Percentiles rank a stretch among this genome's conserved stretches.
These are phyloP conservation scores for Phaetusa simplex DNA, from an alignment of 2,113 vertebrate species.

Conservation along the genomic window DNA sequence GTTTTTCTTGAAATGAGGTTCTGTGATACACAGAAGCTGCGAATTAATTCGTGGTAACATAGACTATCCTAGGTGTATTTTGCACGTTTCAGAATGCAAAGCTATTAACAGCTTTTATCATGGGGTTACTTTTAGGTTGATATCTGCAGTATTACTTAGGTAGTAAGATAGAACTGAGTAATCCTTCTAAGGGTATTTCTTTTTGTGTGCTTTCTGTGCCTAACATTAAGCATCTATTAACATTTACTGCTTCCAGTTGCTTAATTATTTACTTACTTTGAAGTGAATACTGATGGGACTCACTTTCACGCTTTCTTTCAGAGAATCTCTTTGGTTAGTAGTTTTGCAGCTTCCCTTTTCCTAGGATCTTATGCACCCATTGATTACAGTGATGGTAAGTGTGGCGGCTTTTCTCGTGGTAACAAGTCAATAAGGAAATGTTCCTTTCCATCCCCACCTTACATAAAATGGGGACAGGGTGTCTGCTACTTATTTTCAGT, in stretches of 20 bases:
- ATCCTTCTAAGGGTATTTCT: background rate
- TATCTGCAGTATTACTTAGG: background rate
- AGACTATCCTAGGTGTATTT: background rate
- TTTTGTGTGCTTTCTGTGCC: background rate
- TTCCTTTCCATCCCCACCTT: background rate
- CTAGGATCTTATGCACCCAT: slow-evolving; percentile 86
- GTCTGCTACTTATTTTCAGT: background rate
- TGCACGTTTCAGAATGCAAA: slow-evolving; percentile 11
- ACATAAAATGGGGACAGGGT: background rate
- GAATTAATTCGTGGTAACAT: background rate
- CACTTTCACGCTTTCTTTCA: slow-evolving; percentile 56
- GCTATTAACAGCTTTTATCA: background rate
- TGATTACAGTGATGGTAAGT: slow-evolving; percentile 91
- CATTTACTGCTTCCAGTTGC: background rate
- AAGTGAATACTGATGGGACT: background rate
- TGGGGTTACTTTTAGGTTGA: background rate
- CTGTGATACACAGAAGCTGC: fast-evolving
- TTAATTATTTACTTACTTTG: background rate
- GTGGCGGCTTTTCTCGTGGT: background rate
- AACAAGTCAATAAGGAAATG: background rate
- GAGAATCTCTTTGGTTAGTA: slow-evolving; percentile 97
- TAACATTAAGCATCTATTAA: background rate
- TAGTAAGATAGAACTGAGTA: background rate
- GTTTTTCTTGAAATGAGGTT: background rate
- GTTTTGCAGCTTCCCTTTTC: slow-evolving; percentile 92